Base-by-base conservation (phyloP, 2,113 vertebrate genomes). In the Pachyramphus minor region DNA sequence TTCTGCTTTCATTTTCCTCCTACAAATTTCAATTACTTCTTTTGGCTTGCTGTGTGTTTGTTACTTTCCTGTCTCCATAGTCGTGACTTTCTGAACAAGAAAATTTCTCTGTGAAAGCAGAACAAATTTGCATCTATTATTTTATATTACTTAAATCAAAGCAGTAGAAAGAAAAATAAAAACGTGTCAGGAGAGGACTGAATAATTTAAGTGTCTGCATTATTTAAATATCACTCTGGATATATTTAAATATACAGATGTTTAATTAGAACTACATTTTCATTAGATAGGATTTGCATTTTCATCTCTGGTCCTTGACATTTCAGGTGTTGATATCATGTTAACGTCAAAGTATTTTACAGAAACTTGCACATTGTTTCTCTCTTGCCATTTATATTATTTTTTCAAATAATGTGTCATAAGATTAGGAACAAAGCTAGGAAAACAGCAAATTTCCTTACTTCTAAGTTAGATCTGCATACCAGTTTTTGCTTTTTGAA, bases 21-120 rank as follows among this genome's bases (percentile, higher is more conserved):
- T 41, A 6, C 24, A 24, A 67, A 1, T 80, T 84, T 69, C n/a
- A 53, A 11, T 47, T 24, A 3, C 3, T 78, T 74, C 23, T 89
- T 84, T 84, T 79, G 11, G 17, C 47, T 72, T 79, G 19, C 39
- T 81, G 14, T 24, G 11, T 25, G 1, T 52, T 19, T 82, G 7
- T 27, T 84, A 63, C 10, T 31, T 44, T 85, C 75, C 9, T 0
- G 0, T 44, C 9, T 75, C 68, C 8, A 13, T 25, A n/a, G 60
- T 45, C 6, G 44, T 0, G 2, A 3, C 33, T 84, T 67, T 19
- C 27, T 15, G 2, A 82, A 47, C 11, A 35, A 1, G 1, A 5
- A 2, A 33, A 66, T 53, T 83, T 73, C 27, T 86, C n/a, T 81
- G 8, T 72, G 84, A 69, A 86, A 84, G 22, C 4, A 86, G 19